These are phyloP conservation scores for Oreochromis mossambicus DNA, from an alignment of 2,797 vertebrate genomes.

Conservation along the genomic window DNA sequence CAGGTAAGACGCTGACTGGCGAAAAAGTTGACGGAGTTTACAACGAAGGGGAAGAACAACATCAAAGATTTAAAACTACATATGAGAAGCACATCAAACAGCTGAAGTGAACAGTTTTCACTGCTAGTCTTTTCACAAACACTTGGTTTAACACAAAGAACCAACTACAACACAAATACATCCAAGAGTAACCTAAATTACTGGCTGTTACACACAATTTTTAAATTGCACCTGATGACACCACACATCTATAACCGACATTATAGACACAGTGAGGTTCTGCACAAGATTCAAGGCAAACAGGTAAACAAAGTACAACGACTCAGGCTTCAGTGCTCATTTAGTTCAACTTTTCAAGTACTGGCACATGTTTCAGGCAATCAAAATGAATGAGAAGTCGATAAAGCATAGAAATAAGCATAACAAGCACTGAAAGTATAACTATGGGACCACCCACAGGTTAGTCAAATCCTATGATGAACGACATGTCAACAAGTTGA, in stretches of 20 bases:
- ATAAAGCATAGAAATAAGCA: not conserved
- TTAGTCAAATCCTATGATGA: not conserved
- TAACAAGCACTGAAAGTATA: not conserved
- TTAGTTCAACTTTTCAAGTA: not conserved
- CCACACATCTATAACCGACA: not conserved
- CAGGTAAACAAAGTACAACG: not conserved
- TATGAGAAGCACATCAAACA: not conserved
- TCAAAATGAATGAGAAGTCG: not conserved
- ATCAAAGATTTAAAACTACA: not conserved
- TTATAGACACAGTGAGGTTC: not conserved
- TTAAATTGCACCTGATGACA: not conserved
- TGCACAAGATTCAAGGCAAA: not conserved
- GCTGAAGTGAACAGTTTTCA: not conserved
- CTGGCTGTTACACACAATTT: not conserved
- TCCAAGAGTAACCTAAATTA: not conserved
- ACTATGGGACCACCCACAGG: not conserved
- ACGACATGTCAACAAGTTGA: not conserved
- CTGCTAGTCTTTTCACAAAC: not conserved
- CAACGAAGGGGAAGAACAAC: not conserved
- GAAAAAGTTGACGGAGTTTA: not conserved
- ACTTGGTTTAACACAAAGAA: not conserved
- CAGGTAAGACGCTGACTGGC: not conserved
- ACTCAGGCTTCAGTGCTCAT: not conserved
- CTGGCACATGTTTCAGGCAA: not conserved
- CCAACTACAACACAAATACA: not conserved